phyloP scores from a whole-genome alignment of 2,797 vertebrate genomes.

The Halcyon chelicuti region DNA sequence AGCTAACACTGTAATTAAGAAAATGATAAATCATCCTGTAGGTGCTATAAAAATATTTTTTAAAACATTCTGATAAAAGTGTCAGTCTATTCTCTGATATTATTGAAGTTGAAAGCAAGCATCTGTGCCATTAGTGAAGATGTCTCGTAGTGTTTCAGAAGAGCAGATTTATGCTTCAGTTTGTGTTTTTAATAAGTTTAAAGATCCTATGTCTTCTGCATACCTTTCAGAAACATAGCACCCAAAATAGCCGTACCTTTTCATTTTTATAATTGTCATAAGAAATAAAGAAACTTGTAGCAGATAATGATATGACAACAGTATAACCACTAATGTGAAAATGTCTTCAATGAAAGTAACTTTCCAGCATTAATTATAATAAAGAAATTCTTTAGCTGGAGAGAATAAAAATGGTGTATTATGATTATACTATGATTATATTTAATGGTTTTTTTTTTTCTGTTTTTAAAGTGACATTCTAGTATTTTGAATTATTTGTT shows the following conservation, averaged over 20 bases:
- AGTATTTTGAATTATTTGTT: constrained; percentile 25
- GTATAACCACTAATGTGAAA: not conserved
- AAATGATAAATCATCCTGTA: not conserved
- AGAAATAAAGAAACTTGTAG: not conserved
- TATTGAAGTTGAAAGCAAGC: not conserved
- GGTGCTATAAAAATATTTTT: not conserved
- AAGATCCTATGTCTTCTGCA: not conserved
- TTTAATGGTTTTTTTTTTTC: not conserved
- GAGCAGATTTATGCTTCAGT: not conserved
- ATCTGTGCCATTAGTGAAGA: not conserved
- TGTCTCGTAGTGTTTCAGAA: not conserved
- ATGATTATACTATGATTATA: constrained; percentile 18
- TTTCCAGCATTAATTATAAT: constrained; percentile 55
- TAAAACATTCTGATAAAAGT: not conserved
- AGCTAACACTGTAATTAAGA: constrained; percentile 10
- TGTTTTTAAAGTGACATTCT: not conserved
- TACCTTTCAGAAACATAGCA: not conserved
- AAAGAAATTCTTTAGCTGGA: constrained; percentile 22
- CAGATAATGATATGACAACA: not conserved
- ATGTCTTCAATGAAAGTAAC: constrained; percentile 20
- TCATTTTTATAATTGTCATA: not conserved
- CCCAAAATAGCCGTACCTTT: not conserved
- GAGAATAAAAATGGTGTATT: constrained; percentile 23
- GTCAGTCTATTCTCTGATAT: not conserved
- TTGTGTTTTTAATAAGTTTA: not conserved